Conservation (phyloP, 1,140 invertebrate species). For the Drosophila guanche region DNA sequence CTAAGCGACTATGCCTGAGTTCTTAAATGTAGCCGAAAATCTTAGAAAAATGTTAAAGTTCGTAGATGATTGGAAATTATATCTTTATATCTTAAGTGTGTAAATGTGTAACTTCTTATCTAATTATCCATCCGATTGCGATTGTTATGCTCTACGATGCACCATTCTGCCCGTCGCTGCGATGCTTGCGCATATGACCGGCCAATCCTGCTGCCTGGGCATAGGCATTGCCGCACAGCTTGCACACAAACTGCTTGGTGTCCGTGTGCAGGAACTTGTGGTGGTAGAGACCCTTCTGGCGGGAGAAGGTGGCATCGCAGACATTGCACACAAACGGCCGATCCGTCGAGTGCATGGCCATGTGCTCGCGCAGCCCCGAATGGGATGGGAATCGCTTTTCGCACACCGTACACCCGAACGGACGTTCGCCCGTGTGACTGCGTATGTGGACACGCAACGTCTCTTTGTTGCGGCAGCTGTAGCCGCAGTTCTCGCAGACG, state of each 20-base stretch:
- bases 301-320: slow-evolving; percentile 91
- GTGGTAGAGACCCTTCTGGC: slow-evolving; percentile 88
- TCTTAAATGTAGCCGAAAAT: slow-evolving; percentile 30
- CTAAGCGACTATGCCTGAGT: slow-evolving; percentile 66
- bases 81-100: slow-evolving; percentile 7
- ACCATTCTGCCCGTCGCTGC: slow-evolving; percentile 61
- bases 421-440: slow-evolving; percentile 92
- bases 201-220: slow-evolving; percentile 75
- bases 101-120: background rate
- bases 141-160: slow-evolving; percentile 2
- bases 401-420: slow-evolving; percentile 90
- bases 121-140: background rate
- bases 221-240: slow-evolving; percentile 76
- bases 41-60: too few relatives aligned
- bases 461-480: slow-evolving; percentile 89
- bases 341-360: slow-evolving; percentile 91
- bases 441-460: slow-evolving; percentile 92
- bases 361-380: slow-evolving; percentile 83
- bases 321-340: slow-evolving; percentile 90
- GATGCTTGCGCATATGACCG: slow-evolving; percentile 84
- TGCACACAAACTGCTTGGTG: slow-evolving; percentile 78
- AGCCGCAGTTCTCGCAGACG: slow-evolving; percentile 75
- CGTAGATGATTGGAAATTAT: slow-evolving; percentile 36
- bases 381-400: slow-evolving; percentile 90
- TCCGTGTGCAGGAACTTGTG: slow-evolving; percentile 75